Evolutionary conservation across 1,140 invertebrate genomes (phyloP).

Genomic region (Grapholita molesta): DNA sequence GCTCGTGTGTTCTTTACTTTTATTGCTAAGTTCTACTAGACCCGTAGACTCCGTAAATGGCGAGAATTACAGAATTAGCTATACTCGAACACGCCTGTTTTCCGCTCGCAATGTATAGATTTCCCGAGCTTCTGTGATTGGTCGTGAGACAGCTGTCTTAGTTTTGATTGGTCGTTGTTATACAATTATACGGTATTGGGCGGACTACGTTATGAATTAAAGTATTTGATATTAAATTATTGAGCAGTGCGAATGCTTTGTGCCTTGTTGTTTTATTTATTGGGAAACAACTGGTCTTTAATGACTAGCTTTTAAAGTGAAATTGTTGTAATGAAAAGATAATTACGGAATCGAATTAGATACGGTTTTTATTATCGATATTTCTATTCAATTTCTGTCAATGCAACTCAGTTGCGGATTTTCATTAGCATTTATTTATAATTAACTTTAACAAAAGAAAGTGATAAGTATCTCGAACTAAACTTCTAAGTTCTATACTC

Average conservation of each 20-base stretch:
- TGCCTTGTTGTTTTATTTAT: neutral
- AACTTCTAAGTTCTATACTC: no score
- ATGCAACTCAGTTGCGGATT: no score
- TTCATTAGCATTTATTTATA: no score
- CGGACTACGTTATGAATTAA: neutral
- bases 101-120: conserved; percentile 10
- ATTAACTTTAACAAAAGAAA: no score
- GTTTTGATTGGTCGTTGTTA: conserved; percentile 10
- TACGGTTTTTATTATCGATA: no score
- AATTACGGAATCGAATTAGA: no score
- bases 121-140: neutral
- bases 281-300: neutral
- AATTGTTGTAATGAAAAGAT: no score
- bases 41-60: neutral
- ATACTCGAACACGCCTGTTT: conserved; percentile 7
- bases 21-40: neutral
- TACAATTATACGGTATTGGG: neutral
- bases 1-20: neutral
- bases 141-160: conserved; percentile 13
- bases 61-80: neutral
- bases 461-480: no score
- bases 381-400: no score
- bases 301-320: neutral
- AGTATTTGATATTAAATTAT: neutral
- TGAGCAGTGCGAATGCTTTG: neutral